These are phyloP conservation scores for Aleiodes alternator DNA, from an alignment of 2,888 invertebrate species.

Conservation along the genomic window DNA sequence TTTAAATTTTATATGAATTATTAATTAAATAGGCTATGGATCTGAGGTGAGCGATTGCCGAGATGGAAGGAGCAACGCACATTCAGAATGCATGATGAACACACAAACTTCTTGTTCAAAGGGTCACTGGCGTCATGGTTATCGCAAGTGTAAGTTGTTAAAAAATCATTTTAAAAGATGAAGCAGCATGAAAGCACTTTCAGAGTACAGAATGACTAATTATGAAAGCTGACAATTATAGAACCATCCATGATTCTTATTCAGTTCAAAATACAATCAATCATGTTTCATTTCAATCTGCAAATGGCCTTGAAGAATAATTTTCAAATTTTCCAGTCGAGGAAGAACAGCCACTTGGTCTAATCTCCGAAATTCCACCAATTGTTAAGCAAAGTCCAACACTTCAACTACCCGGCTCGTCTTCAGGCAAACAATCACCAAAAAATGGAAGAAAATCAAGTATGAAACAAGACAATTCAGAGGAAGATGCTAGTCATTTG, in stretches of 20 bases:
- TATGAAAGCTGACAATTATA: neutral
- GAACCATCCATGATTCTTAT: conserved; percentile 18
- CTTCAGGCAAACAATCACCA: conserved; percentile 58
- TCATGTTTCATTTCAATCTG: too few relatives aligned
- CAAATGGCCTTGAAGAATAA: neutral
- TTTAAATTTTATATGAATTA: neutral
- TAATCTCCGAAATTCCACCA: conserved; percentile 71
- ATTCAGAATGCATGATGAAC: conserved; percentile 76
- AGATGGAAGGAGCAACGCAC: conserved; percentile 79
- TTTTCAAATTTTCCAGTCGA: conserved; percentile 71
- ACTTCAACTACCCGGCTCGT: conserved; percentile 57
- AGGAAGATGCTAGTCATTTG: conserved; percentile 80
- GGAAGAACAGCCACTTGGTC: conserved; percentile 75
- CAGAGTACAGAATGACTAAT: too few relatives aligned
- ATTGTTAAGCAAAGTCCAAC: conserved; percentile 67
- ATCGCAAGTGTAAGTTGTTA: conserved; percentile 79
- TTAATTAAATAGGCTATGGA: conserved; percentile 79
- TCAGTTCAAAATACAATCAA: neutral
- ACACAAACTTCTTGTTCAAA: conserved; percentile 70
- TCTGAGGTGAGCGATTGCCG: conserved; percentile 84
- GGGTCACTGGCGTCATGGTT: conserved; percentile 80
- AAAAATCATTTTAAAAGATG: neutral
- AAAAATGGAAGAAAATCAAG: conserved; percentile 72
- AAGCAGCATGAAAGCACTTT: too few relatives aligned
- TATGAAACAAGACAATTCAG: conserved; percentile 75